Evolutionary conservation across 1,140 invertebrate species (phyloP), one percentile per base, ranked within the genome.

Genomic region (Philopotamus ludificatus): DNA sequence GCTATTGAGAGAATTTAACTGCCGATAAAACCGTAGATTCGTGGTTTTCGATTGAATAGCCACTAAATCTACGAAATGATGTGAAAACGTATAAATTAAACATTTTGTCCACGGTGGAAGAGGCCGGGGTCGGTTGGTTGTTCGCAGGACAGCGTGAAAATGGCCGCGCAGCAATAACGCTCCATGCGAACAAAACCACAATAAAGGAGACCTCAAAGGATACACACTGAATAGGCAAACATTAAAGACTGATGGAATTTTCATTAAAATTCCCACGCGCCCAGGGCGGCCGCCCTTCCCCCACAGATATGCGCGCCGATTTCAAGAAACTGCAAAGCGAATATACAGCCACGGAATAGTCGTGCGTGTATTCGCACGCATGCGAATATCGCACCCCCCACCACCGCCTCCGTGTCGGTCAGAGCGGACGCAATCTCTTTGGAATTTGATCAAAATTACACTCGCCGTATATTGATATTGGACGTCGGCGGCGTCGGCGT

Each of bases 241-340:
- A 70, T 66, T 70, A 70, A 70, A 70, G 68, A 70, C 68, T 70
- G 68, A 70, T 70, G 68, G 68, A 70, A 70, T 70, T 70, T 70
- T 66, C 68, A 70, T 70, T 70, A 70, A 70, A 70, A 70, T 70
- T 70, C 68, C 64, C 28, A 47, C 51, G 63, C 21, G 22, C 49
- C 47, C 16, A 23, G 34, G 50, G 9, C 21, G 57, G 42, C 42
- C 8, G 8, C 44, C 4, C 18, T 3, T 12, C 18, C 44, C 44
- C 44, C n/a, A 16, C 51, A 54, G 51, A 63, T 51, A 63, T 63
- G 26, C 50, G 41, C 10, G 2, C 15, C 20, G 49, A 12, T 41
- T 59, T 42, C 21, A 26, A 26, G 51, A 54, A 54, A 54, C 51
- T 8, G 51, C 51, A 34, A 12, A 34, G 4, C 28, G n/a, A 4